phyloP scores from a whole-genome alignment of 2,797 vertebrate genomes.

The Chanos chanos region DNA sequence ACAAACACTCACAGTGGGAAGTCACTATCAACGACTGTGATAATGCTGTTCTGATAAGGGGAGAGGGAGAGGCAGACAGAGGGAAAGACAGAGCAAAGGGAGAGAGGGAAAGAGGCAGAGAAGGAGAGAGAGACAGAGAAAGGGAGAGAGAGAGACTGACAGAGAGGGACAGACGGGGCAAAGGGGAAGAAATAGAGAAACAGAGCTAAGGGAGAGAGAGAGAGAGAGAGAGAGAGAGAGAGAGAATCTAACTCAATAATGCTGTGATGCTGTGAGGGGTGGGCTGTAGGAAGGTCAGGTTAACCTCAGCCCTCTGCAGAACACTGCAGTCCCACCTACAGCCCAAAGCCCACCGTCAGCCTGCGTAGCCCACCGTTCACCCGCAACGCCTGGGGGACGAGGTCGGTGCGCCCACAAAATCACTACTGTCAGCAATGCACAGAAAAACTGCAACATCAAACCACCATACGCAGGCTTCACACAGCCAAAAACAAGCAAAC shows the following conservation, averaged over 20 bases:
- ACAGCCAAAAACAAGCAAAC: too few species aligned
- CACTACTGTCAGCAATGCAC: slow-evolving; percentile 15
- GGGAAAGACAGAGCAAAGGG: not conserved
- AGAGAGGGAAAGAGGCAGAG: not conserved
- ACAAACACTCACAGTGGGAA: too few species aligned
- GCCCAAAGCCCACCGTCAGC: not conserved
- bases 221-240: too few species aligned
- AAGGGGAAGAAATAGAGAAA: too few species aligned
- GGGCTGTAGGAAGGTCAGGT: slow-evolving; percentile 12
- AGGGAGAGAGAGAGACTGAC: not conserved
- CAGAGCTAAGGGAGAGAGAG: not conserved
- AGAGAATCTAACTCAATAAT: too few species aligned
- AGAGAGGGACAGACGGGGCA: not conserved
- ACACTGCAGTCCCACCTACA: slow-evolving; percentile 1
- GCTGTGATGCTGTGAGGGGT: too few species aligned
- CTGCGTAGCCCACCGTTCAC: slow-evolving; percentile 2
- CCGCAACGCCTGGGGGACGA: not conserved
- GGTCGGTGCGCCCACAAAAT: slow-evolving; percentile 18
- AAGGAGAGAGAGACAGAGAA: not conserved
- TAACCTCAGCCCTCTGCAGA: slow-evolving; percentile 31
- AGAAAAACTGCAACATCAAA: too few species aligned
- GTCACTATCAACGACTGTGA: too few species aligned
- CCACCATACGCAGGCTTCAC: not conserved
- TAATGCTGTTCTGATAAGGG: not conserved
- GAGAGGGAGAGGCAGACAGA: not conserved